phyloP scores from a whole-genome alignment of 1,140 invertebrate species.

The Zaprionus kolodkinae region DNA sequence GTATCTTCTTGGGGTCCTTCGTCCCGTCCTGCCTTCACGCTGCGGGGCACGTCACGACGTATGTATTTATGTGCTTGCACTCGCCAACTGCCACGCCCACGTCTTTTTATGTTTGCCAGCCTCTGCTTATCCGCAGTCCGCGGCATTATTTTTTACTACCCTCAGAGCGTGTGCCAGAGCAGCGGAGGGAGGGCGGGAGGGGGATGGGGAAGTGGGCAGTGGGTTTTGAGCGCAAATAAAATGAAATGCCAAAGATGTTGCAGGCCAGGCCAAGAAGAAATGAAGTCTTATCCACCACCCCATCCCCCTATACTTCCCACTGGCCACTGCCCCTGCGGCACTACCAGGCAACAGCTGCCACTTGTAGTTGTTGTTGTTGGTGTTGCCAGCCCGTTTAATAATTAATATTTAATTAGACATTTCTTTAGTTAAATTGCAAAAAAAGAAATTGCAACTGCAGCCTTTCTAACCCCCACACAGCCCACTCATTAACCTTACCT shows the following conservation, averaged over 20 bases:
- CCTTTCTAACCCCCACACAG: no score
- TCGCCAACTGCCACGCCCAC: constrained; percentile 52
- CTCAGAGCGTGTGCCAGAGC: neutral
- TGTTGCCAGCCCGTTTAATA: constrained; percentile 9
- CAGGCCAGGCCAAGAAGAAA: neutral
- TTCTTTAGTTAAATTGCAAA: constrained; percentile 1
- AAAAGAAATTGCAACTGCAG: constrained; percentile 9
- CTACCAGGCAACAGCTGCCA: neutral
- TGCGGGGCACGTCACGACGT: constrained; percentile 13
- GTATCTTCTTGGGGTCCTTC: neutral
- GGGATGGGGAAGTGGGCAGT: constrained; percentile 27
- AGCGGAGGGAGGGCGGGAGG: neutral
- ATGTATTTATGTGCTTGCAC: constrained; percentile 70
- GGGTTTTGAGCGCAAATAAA: constrained; percentile 50
- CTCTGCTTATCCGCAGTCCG: constrained; percentile 50
- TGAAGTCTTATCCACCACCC: neutral
- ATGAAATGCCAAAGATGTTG: constrained; percentile 58
- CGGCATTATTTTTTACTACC: constrained; percentile 47
- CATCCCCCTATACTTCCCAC: no score
- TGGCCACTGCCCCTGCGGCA: neutral
- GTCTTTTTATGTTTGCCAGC: constrained; percentile 38
- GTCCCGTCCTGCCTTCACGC: constrained; percentile 14
- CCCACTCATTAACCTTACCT: no score
- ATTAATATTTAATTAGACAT: constrained; percentile 23
- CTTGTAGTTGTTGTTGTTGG: neutral